A percentile compares a stretch with the other conserved stretches of the same genome.
phyloP scores from a whole-genome alignment of 2,113 vertebrate species.

The Cichladusa arquata region DNA sequence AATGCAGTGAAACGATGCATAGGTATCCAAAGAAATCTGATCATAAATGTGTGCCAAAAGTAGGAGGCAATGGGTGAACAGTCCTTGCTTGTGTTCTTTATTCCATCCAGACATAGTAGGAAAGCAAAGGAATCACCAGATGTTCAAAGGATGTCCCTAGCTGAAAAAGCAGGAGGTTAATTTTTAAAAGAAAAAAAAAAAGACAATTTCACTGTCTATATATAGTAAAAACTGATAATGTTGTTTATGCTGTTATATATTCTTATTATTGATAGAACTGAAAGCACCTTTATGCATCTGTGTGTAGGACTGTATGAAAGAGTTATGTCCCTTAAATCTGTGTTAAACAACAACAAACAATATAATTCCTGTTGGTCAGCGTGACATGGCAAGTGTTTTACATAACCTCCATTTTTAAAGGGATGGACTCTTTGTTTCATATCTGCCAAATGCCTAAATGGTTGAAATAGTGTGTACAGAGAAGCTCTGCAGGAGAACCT shows the following conservation, averaged over 20 bases:
- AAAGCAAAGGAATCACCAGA: background rate
- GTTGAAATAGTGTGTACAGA: background rate
- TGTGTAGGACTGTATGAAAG: background rate
- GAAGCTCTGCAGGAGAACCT: background rate
- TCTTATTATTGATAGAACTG: background rate
- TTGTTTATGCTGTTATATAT: background rate
- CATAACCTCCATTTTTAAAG: background rate
- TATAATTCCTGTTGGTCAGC: background rate
- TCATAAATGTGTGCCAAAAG: background rate
- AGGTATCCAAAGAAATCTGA: background rate
- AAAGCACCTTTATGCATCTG: background rate
- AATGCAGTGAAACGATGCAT: rapidly evolving
- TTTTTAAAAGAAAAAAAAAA: background rate
- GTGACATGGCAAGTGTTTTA: background rate
- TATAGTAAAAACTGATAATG: background rate
- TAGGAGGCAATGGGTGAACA: background rate
- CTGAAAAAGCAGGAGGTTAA: background rate
- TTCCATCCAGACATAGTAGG: background rate
- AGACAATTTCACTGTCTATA: background rate
- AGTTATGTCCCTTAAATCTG: background rate
- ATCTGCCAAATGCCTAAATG: background rate
- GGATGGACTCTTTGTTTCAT: background rate
- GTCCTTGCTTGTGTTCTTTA: background rate
- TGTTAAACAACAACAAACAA: background rate
- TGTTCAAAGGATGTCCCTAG: background rate